Percentiles rank a stretch among this genome's conserved stretches.
Evolutionary conservation across 2,888 invertebrate genomes (phyloP).

Genomic region (Yponomeuta cagnagella): DNA sequence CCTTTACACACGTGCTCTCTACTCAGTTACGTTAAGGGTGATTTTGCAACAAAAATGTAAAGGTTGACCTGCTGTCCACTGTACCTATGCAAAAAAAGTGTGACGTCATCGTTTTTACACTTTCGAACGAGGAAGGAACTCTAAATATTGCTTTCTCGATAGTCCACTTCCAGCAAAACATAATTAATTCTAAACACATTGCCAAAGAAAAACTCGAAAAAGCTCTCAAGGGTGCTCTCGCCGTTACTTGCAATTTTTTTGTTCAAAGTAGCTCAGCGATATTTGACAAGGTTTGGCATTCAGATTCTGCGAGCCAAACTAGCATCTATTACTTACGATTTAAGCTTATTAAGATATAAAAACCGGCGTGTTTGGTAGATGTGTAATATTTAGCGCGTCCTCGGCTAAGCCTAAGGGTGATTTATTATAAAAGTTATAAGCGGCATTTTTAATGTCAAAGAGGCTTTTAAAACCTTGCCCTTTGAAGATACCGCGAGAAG

Average conservation of each 20-base stretch:
- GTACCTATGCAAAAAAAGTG: background rate
- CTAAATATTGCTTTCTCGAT: background rate
- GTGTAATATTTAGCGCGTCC: constrained; percentile 62
- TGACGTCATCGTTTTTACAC: constrained; percentile 8
- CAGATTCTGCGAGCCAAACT: background rate
- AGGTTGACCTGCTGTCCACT: no score
- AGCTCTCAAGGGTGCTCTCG: constrained; percentile 65
- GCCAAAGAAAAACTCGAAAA: constrained; percentile 54
- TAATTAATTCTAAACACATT: constrained; percentile 65
- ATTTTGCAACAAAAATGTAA: no score
- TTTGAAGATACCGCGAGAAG: constrained; percentile 69
- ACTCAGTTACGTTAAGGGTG: no score
- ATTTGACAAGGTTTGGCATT: constrained; percentile 19
- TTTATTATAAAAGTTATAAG: constrained; percentile 70
- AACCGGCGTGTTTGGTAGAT: background rate
- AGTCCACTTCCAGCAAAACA: constrained; percentile 16
- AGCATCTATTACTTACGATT: background rate
- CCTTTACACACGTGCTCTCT: no score
- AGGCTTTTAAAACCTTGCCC: constrained; percentile 55
- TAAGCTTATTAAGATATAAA: background rate
- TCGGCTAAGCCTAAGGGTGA: constrained; percentile 63
- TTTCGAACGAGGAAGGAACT: background rate
- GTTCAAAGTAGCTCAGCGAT: constrained; percentile 29
- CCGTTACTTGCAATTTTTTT: constrained; percentile 74
- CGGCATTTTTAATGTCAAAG: constrained; percentile 71